Evolutionary conservation across 2,113 vertebrate genomes (phyloP), one percentile per base, ranked within the genome.

Genomic region (Tyto alba): DNA sequence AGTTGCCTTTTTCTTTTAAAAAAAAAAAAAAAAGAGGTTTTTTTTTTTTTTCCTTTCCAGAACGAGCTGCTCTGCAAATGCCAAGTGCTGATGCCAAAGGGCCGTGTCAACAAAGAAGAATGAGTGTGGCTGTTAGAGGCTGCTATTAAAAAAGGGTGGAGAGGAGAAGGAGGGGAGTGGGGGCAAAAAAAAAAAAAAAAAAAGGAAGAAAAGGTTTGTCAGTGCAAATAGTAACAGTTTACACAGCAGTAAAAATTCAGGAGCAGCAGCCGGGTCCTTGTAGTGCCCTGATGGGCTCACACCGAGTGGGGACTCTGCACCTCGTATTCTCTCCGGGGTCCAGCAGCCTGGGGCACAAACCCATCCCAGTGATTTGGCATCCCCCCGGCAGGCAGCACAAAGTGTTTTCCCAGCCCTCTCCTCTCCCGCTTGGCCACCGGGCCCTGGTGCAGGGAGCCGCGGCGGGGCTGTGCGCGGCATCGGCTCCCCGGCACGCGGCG

Each of bases 31-130:
- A n/a, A n/a, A 29, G 6, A 14, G 15, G 0, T 26, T 27, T 52
- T 69, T 63, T 60, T 57, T 85, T 79, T 59, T 67, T 62, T 90
- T 57, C 77, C 64, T 68, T 93, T 92, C 90, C 88, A 96, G 88
- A 91, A 83, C 8, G 36, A 91, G 85, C 82, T 50, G 88, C 93
- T 95, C 93, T 56, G 36, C 93, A 96, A 92, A 95, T 96, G 96
- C 96, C 97, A 97, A 97, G 96, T 82, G 91, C 95, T 63, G 91
- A 78, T 91, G 96, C 96, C 97, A 97, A 96, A 96, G 95, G 94
- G 96, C 95, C 96, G 29, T 96, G 96, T 97, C 96, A 95, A 94
- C 88, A 93, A 91, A 95, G 96, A 96, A 96, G 96, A 97, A 97
- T 94, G 95, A 96, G 75, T 48, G 95, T 91, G 93, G 95, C 90